Base-by-base conservation (phyloP, 2,113 vertebrate genomes). In the Crotalus horridus region DNA sequence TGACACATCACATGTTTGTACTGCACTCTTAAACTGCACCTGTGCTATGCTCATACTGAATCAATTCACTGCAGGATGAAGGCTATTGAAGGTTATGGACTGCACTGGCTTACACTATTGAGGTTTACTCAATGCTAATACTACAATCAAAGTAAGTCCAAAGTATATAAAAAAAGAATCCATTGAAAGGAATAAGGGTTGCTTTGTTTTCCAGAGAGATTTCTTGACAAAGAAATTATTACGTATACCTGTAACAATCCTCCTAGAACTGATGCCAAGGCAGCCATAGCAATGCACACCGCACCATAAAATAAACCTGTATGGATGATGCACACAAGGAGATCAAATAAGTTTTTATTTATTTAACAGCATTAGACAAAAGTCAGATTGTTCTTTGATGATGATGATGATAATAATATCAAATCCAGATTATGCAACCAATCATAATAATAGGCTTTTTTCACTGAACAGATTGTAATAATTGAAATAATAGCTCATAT, bases 281-380 rank as follows among this genome's bases (percentile, higher is more conserved):
- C 99, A 94, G 99, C 99, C 99, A 99, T 99, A 33, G 96, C 98
- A n/a, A 99, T 99, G 93, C 99, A 99, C 54, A 99, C 20, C 20
- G 15, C 97, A 1, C 99, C 99, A 93, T 97, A 99, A 55, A 99
- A 97, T 6, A 99, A 96, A 97, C 99, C 99, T 99, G 93, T 23
- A 29, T 26, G 53, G 55, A 21, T 74, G 74, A 96, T 26, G 24
- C 4, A 96, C 51, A 93, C 46, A 2, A 3, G 26, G 1, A 53
- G 0, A 0, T 55, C 39, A 92, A 94, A 69, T 20, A 55, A 90
- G 61, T 64, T 55, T n/a, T 9, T 46, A 43, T 39, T 56, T 74
- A 64, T 64, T n/a, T 12, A 64, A 12, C 29, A 64, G 90, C 46
- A 88, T n/a, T 94, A 39, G 1, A n/a, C 74, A n/a, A 94, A 58